Evolutionary conservation across 2,888 invertebrate species (phyloP).

Genomic region (Phlogophora meticulosa): DNA sequence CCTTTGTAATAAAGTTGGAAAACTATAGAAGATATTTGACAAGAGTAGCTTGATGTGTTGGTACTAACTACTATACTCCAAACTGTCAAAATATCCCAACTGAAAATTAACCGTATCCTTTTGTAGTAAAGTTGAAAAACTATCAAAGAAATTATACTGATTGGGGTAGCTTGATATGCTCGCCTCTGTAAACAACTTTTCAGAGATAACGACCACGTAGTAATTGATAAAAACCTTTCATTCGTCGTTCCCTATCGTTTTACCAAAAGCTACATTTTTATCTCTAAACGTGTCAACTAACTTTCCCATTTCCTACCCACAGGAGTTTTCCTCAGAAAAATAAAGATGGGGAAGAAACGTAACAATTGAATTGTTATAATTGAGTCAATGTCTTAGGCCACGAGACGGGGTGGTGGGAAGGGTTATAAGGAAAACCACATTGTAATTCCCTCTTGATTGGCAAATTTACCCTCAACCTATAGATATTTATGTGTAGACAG

Average conservation of each 20-base stretch:
- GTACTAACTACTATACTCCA: too few relatives aligned
- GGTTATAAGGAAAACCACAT: conserved; percentile 58
- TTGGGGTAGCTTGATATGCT: too few relatives aligned
- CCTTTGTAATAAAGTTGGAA: too few relatives aligned
- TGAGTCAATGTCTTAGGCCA: conserved; percentile 40
- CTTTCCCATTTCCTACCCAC: not conserved
- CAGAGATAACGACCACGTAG: too few relatives aligned
- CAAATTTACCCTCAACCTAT: conserved; percentile 51
- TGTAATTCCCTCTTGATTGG: conserved; percentile 61
- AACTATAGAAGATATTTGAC: too few relatives aligned
- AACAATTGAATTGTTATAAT: conserved; percentile 56
- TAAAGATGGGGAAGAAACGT: conserved; percentile 24
- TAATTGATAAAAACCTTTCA: not conserved
- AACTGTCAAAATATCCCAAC: too few relatives aligned
- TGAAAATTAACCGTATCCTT: too few relatives aligned
- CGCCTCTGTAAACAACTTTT: too few relatives aligned
- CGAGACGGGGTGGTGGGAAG: conserved; percentile 3
- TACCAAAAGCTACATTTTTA: not conserved
- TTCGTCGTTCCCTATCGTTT: not conserved
- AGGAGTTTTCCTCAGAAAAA: not conserved
- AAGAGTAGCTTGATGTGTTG: too few relatives aligned
- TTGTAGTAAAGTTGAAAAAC: too few relatives aligned
- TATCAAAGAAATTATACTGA: too few relatives aligned
- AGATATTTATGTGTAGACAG: conserved; percentile 47
- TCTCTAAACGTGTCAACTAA: not conserved